These are phyloP conservation scores for Takifugu bimaculatus DNA, from an alignment of 2,113 vertebrate species.

Conservation along the genomic window DNA sequence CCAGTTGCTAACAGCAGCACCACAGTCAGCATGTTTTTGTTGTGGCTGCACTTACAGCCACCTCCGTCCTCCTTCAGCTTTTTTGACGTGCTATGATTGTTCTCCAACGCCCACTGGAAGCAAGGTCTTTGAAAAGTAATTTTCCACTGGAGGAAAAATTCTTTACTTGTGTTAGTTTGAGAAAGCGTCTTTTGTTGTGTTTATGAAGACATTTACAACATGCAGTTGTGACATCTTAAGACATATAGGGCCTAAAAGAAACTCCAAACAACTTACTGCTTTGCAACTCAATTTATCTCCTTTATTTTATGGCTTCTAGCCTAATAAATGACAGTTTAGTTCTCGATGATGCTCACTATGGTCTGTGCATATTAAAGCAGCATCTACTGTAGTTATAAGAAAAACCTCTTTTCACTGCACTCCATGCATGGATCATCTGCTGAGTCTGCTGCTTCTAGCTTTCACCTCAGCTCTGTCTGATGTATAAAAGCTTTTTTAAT, in stretches of 20 bases:
- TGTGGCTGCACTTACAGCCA: constrained; percentile 28
- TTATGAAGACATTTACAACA: not conserved
- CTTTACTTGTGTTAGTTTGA: constrained; percentile 6
- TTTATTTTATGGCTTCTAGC: no score
- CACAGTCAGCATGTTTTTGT: constrained; percentile 37
- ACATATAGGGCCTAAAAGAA: no score
- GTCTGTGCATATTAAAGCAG: no score
- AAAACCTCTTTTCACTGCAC: not conserved
- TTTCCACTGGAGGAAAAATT: constrained; percentile 22
- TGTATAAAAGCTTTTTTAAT: not conserved
- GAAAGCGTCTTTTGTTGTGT: constrained; percentile 4
- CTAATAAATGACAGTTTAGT: no score
- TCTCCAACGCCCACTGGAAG: constrained; percentile 40
- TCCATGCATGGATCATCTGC: not conserved
- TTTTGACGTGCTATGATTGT: constrained; percentile 27
- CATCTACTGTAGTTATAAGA: not conserved
- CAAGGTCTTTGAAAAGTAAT: constrained; percentile 27
- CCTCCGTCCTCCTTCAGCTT: constrained; percentile 33
- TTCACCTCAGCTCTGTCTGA: not conserved
- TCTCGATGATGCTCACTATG: no score
- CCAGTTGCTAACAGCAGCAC: constrained; percentile 7
- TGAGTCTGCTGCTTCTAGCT: not conserved
- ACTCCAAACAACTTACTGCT: no score
- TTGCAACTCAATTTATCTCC: no score
- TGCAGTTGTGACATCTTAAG: no score